Evolutionary conservation across 2,797 vertebrate genomes (phyloP).

Genomic region (Nothura maculosa): DNA sequence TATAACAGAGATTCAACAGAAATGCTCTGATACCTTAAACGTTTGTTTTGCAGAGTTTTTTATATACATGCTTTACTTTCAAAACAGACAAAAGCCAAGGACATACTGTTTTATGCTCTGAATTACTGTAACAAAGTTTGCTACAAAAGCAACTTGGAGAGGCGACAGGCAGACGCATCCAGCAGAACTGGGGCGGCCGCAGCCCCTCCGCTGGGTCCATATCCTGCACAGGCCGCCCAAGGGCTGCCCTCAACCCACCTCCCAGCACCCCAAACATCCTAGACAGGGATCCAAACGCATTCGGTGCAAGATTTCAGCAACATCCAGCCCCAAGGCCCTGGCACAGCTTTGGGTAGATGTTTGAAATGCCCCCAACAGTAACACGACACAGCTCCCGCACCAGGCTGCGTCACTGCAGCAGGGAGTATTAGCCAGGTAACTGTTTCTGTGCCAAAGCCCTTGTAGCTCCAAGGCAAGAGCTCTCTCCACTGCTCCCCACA

Average conservation of each 20-base stretch:
- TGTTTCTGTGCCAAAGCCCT: accelerated
- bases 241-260: not conserved
- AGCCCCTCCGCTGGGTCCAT: accelerated
- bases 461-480: not conserved
- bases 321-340: accelerated
- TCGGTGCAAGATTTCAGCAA: not conserved
- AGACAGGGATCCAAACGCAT: not conserved
- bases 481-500: not conserved
- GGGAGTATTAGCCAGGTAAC: not conserved
- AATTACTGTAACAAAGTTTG: not conserved
- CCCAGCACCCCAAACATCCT: not conserved
- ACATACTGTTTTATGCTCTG: not conserved
- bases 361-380: not conserved
- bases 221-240: not conserved
- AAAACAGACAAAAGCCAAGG: not conserved
- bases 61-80: not conserved
- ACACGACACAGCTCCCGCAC: not conserved
- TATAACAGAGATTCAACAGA: conserved; percentile 7
- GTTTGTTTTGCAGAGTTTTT: conserved; percentile 12
- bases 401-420: not conserved
- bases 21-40: not conserved
- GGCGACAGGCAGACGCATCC: not conserved
- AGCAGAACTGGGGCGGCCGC: not conserved
- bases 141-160: not conserved
- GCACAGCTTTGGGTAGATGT: accelerated